Conservation (phyloP, 2,888 invertebrate species). For the Hedya salicella region DNA sequence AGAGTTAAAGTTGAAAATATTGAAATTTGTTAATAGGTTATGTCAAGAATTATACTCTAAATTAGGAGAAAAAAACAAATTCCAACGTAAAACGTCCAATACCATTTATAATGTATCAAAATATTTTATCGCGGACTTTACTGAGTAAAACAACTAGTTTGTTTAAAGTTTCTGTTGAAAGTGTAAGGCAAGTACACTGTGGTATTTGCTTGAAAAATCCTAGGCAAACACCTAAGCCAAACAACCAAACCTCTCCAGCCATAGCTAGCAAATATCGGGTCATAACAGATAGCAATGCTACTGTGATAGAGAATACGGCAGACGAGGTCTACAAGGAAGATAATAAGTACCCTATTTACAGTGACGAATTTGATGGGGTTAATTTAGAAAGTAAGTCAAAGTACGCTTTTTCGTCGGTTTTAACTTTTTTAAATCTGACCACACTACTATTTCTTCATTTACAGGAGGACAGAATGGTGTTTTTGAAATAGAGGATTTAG, state of each 20-base stretch:
- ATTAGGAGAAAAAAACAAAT: background rate
- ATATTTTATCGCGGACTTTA: slow-evolving; percentile 20
- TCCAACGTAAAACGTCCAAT: background rate
- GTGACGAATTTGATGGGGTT: slow-evolving; percentile 87
- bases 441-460: slow-evolving; percentile 52
- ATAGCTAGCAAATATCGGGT: slow-evolving; percentile 87
- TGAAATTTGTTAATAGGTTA: slow-evolving; percentile 1
- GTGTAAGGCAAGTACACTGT: slow-evolving; percentile 67
- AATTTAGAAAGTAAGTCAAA: slow-evolving; percentile 83
- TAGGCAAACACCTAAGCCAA: slow-evolving; percentile 68
- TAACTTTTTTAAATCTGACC: background rate
- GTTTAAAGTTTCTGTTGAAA: slow-evolving; percentile 49
- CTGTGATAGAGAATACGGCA: slow-evolving; percentile 89
- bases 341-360: slow-evolving; percentile 63
- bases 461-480: slow-evolving; percentile 93
- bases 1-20: too few species aligned
- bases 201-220: slow-evolving; percentile 69
- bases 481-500: slow-evolving; percentile 94
- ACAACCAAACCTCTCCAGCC: slow-evolving; percentile 70
- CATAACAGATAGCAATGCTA: slow-evolving; percentile 89
- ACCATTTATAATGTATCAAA: slow-evolving; percentile 26
- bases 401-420: background rate
- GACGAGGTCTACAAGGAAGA: slow-evolving; percentile 84
- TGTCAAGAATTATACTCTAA: too few species aligned
- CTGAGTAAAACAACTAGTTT: slow-evolving; percentile 20